phyloP scores from a whole-genome alignment of 2,113 vertebrate species.

The Thamnophis sirtalis region DNA sequence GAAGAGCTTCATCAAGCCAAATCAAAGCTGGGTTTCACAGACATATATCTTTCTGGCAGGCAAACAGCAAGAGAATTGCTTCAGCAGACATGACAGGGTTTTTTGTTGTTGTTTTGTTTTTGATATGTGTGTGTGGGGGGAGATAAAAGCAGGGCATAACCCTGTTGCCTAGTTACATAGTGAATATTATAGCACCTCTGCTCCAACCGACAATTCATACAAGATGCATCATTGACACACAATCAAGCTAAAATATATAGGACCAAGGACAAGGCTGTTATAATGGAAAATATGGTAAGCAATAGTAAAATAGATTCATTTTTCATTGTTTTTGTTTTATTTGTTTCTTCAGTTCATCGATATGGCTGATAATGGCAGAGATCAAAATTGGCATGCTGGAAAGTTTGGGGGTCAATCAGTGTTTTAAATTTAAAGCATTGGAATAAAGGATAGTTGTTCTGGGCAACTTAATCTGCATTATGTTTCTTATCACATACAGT shows the following conservation, averaged over 20 bases:
- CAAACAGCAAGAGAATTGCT: background rate
- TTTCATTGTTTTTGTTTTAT: background rate
- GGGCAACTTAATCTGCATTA: background rate
- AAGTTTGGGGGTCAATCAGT: background rate
- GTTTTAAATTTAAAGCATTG: background rate
- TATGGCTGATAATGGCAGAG: background rate
- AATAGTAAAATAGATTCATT: background rate
- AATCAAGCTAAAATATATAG: background rate
- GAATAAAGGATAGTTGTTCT: background rate
- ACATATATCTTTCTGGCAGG: background rate
- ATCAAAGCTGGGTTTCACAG: background rate
- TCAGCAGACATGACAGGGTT: background rate
- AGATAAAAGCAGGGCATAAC: background rate
- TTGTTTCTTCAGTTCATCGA: background rate
- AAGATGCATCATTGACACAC: background rate
- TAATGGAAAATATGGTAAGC: background rate
- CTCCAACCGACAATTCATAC: background rate
- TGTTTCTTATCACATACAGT: background rate
- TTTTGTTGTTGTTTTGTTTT: background rate
- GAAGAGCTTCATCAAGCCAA: background rate
- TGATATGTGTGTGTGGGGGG: background rate
- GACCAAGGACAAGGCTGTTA: too few species aligned
- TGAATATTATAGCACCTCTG: background rate
- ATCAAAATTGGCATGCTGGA: background rate
- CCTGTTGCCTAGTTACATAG: background rate